phyloP scores from a whole-genome alignment of 2,888 invertebrate species.

The Cephalotes varians region DNA sequence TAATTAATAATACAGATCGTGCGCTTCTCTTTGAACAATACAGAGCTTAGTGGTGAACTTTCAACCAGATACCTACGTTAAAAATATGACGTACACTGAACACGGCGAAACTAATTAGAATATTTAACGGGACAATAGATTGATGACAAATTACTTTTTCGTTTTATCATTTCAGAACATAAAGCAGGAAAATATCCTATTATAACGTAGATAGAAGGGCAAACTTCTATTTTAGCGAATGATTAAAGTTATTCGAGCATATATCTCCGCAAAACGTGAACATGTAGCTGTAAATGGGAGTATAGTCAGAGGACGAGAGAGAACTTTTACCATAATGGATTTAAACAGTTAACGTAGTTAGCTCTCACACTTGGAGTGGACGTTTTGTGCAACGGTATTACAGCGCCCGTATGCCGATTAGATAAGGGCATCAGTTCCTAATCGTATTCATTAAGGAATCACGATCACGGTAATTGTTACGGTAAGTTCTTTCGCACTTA shows the following conservation, averaged over 20 bases:
- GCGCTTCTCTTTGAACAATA: background rate
- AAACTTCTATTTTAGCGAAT: slow-evolving; percentile 20
- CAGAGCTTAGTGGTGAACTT: background rate
- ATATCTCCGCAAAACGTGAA: background rate
- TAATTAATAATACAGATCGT: slow-evolving; percentile 1
- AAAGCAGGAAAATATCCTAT: slow-evolving; percentile 10
- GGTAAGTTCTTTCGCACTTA: background rate
- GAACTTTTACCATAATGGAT: slow-evolving; percentile 41
- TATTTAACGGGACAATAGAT: background rate
- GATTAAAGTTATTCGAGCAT: background rate
- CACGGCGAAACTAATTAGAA: background rate
- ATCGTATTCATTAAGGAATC: slow-evolving; percentile 14
- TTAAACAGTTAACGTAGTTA: slow-evolving; percentile 40
- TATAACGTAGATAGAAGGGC: background rate
- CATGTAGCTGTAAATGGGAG: background rate
- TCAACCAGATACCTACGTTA: background rate
- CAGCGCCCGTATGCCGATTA: background rate
- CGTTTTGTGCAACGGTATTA: background rate
- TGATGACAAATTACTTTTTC: background rate
- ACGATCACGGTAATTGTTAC: background rate
- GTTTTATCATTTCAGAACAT: background rate
- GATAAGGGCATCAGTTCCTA: background rate
- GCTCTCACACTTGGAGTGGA: slow-evolving; percentile 14
- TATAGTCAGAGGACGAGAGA: background rate
- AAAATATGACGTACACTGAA: background rate